phyloP scores from a whole-genome alignment of 2,888 invertebrate species.

The Chloroclystis v-ata region DNA sequence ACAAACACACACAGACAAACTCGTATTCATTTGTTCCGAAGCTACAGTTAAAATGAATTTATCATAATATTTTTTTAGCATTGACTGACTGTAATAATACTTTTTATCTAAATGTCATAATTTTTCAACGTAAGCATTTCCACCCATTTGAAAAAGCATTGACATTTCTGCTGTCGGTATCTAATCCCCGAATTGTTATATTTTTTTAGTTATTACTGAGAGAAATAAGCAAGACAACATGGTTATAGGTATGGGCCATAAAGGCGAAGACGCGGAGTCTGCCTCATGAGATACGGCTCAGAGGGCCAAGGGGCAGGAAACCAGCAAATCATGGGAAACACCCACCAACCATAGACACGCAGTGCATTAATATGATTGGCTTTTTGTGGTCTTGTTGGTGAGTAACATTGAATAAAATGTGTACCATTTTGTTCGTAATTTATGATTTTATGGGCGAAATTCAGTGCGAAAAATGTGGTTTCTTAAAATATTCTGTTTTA shows the following conservation, averaged over 20 bases:
- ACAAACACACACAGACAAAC: too few species aligned
- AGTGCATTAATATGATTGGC: slow-evolving; percentile 2
- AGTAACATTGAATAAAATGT: not conserved
- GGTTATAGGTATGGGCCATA: slow-evolving; percentile 54
- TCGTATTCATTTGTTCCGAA: too few species aligned
- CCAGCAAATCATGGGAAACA: slow-evolving; percentile 6
- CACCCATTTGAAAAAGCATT: not conserved
- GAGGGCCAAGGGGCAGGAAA: not conserved
- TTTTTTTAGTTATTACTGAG: slow-evolving; percentile 55
- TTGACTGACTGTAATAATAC: too few species aligned
- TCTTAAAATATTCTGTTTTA: not conserved
- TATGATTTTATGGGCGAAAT: not conserved
- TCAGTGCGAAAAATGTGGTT: not conserved
- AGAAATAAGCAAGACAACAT: slow-evolving; percentile 34
- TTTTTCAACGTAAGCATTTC: not conserved
- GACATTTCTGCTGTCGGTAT: slow-evolving; percentile 38
- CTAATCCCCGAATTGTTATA: slow-evolving; percentile 49
- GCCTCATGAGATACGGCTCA: slow-evolving; percentile 9
- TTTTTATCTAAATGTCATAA: not conserved
- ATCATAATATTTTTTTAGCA: too few species aligned
- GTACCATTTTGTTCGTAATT: not conserved
- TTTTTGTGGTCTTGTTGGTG: not conserved
- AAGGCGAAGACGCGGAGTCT: slow-evolving; percentile 29
- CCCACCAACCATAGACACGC: not conserved
- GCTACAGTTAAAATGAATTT: too few species aligned